phyloP scores from a whole-genome alignment of 2,888 invertebrate genomes.

The Tineola bisselliella region DNA sequence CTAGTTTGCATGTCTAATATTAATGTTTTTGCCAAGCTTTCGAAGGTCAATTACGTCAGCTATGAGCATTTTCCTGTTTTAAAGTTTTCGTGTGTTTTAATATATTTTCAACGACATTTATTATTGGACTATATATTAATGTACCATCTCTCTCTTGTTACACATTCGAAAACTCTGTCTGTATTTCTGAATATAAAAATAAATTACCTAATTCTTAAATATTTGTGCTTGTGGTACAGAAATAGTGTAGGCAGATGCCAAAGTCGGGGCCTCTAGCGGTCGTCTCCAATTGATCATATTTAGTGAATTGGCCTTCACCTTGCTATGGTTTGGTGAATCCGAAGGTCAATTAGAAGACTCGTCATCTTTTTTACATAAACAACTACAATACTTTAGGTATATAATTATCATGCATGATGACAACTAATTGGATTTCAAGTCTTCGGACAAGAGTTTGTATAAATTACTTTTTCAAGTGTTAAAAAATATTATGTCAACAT shows the following conservation, averaged over 20 bases:
- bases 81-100: conserved; percentile 12
- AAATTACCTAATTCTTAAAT: background rate
- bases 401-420: background rate
- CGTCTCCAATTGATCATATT: conserved; percentile 44
- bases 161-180: background rate
- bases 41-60: conserved; percentile 42
- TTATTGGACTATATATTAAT: background rate
- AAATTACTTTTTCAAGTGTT: background rate
- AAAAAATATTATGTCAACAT: background rate
- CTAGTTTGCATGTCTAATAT: conserved; percentile 30
- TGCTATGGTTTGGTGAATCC: conserved; percentile 61
- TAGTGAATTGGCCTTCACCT: conserved; percentile 56
- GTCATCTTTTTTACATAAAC: background rate
- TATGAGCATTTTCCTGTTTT: conserved; percentile 13
- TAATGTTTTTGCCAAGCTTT: conserved; percentile 32
- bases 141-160: background rate
- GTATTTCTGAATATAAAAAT: background rate
- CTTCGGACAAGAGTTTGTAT: too few relatives aligned
- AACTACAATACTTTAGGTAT: background rate
- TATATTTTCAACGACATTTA: background rate
- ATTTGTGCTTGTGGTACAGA: too few relatives aligned
- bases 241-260: conserved; percentile 19
- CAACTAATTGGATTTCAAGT: too few relatives aligned
- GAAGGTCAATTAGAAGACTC: conserved; percentile 50
- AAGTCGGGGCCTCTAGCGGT: conserved; percentile 25